Conservation (phyloP, 2,888 invertebrate genomes). For the Agonopterix arenella region DNA sequence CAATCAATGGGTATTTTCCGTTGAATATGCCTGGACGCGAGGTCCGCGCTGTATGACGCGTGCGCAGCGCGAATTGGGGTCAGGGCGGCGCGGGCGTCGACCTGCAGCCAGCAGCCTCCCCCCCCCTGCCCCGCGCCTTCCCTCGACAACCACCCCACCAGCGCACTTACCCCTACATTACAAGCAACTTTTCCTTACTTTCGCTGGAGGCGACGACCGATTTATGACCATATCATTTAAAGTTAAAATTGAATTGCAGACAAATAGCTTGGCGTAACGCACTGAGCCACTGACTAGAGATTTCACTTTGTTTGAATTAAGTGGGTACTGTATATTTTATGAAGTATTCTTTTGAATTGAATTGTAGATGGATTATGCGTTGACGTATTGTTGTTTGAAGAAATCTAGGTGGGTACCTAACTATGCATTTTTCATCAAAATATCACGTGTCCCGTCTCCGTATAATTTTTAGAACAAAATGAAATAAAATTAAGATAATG, state of each 20-base stretch:
- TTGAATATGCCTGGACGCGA: slow-evolving; percentile 66
- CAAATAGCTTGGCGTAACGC: slow-evolving; percentile 16
- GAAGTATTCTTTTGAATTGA: too few species aligned
- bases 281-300: slow-evolving; percentile 11
- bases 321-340: too few species aligned
- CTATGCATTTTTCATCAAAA: too few species aligned
- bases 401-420: too few species aligned
- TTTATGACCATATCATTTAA: slow-evolving; percentile 20
- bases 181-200: slow-evolving; percentile 31
- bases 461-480: too few species aligned
- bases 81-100: slow-evolving; percentile 75
- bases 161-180: slow-evolving; percentile 9
- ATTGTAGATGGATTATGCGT: too few species aligned
- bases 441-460: too few species aligned
- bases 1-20: slow-evolving; percentile 66
- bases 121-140: slow-evolving; percentile 20
- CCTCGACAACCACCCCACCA: slow-evolving; percentile 24
- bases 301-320: slow-evolving; percentile 10
- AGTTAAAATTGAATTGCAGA: slow-evolving; percentile 18
- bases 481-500: too few species aligned
- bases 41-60: slow-evolving; percentile 73
- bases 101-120: slow-evolving; percentile 52
- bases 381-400: not conserved
- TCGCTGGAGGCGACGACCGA: slow-evolving; percentile 26
- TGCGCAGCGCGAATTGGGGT: slow-evolving; percentile 68